Conservation (phyloP, 2,113 vertebrate species). For the Toxotes chatareus region DNA sequence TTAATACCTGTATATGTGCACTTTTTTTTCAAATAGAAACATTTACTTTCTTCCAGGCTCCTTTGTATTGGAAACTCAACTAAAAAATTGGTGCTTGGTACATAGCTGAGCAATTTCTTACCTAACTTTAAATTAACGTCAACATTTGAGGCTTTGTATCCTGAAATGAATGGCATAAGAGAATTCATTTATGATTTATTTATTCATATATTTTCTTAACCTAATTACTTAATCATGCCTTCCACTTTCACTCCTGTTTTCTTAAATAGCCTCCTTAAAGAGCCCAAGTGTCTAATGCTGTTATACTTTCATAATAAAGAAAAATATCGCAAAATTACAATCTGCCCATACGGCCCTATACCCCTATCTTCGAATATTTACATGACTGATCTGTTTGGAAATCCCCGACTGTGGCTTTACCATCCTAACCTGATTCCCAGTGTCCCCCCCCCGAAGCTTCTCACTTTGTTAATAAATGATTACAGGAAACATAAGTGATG, state of each 20-base stretch:
- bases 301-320: slow-evolving; percentile 32
- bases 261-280: too few relatives aligned
- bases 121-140: background rate
- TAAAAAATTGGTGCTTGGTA: background rate
- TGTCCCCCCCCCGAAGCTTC: slow-evolving; percentile 83
- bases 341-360: slow-evolving; percentile 5
- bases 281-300: slow-evolving; percentile 5
- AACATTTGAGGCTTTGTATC: background rate
- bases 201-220: background rate
- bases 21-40: background rate
- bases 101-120: background rate
- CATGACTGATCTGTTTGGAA: slow-evolving; percentile 46
- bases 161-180: background rate
- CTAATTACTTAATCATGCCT: background rate
- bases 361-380: slow-evolving; percentile 7
- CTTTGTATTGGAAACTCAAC: background rate
- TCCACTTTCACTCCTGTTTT: background rate
- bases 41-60: background rate
- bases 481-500: slow-evolving; percentile 77
- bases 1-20: background rate
- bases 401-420: slow-evolving; percentile 59
- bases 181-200: background rate
- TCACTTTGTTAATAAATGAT: slow-evolving; percentile 86
- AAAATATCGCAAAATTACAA: slow-evolving; percentile 22
- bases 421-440: slow-evolving; percentile 87